Evolutionary conservation across 2,888 invertebrate species (phyloP).

Genomic region (Lasioglossum pauxillum): DNA sequence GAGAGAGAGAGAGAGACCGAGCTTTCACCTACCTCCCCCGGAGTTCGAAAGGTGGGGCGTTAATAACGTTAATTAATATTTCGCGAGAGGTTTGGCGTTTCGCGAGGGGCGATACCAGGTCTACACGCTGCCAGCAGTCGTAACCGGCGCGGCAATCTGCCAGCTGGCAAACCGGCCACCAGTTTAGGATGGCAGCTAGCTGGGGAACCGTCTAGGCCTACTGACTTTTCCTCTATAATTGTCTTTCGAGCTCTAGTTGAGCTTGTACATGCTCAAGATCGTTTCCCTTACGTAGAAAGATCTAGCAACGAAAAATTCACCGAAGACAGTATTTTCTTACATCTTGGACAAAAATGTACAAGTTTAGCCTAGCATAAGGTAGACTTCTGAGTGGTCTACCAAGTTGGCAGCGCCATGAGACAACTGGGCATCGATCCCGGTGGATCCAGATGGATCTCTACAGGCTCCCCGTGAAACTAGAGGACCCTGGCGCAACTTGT

Average conservation of each 20-base stretch:
- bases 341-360: background rate
- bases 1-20: constrained; percentile 38
- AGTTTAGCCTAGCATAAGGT: background rate
- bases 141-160: constrained; percentile 79
- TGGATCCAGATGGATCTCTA: background rate
- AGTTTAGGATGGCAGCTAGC: constrained; percentile 46
- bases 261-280: background rate
- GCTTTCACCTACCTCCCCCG: constrained; percentile 60
- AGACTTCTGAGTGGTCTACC: background rate
- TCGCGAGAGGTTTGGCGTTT: constrained; percentile 85
- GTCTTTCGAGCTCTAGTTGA: background rate
- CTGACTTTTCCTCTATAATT: constrained; percentile 32
- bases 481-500: background rate
- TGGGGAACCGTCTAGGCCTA: constrained; percentile 33
- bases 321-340: background rate
- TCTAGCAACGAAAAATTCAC: background rate
- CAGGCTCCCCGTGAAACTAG: background rate
- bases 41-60: constrained; percentile 85
- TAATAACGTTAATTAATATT: constrained; percentile 88
- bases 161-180: constrained; percentile 78
- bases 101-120: constrained; percentile 57
- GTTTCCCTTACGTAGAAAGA: background rate
- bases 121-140: constrained; percentile 52
- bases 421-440: too few relatives aligned
- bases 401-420: background rate